Base-by-base conservation (phyloP, 1,140 invertebrate species). In the Amyelois transitella region DNA sequence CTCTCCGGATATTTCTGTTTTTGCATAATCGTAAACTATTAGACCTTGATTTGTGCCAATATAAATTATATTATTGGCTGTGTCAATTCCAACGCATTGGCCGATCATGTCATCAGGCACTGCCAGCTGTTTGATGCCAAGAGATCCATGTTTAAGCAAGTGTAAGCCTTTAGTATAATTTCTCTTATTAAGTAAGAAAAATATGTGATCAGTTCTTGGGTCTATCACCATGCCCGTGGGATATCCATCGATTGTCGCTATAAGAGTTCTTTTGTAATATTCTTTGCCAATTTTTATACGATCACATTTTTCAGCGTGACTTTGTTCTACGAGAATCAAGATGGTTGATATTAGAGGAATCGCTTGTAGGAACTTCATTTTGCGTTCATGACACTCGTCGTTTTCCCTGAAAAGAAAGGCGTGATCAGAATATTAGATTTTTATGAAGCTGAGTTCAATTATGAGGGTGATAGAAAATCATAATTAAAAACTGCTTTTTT, bases 121-220 rank as follows among this genome's bases (percentile, higher is more conserved):
- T 1, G 75, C 77, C 5, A 88, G 28, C 58, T 82, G 72, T 58
- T 84, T 85, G 7, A 85, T 66, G 0, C 81, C 85, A n/a, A 86
- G 60, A 6, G 85, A 77, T 0, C 85, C 85, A 53, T 85, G 76
- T 53, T 71, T 72, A 22, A 88, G 48, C 2, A 88, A 25, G 55
- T 86, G 74, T 8, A 86, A 72, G 0, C 85, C 85, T 74, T 77
- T 85, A 0, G 85, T 86, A 32, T 83, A 88, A 51, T 88, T 88
- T 8, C 72, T 64, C 65, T 88, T 88, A 43, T 88, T 77, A 0
- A 88, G 68, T 2, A 85, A 64, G 55, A 88, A 88, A 44, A 85
- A 86, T 58, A 88, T 75, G 51, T 86, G 66, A 18, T 85, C 85
- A 4, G 78, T 86, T 43, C 60, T 71, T 0, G 80, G 76, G 20